Evolutionary conservation across 2,113 vertebrate species (phyloP).

Genomic region (Apus apus): DNA sequence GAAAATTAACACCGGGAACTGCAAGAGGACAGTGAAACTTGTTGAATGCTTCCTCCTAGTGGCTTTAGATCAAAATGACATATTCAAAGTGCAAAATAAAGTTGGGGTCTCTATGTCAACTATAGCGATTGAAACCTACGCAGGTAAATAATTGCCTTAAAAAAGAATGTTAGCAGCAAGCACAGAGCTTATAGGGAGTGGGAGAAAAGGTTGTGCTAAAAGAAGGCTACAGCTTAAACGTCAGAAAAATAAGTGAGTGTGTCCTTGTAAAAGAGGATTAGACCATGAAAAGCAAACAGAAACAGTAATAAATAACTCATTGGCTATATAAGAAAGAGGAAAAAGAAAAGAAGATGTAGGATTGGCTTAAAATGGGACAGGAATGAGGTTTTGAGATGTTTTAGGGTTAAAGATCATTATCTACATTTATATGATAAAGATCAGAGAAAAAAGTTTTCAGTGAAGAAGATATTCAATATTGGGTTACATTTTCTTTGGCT

Average conservation of each 20-base stretch:
- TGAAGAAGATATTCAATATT: background rate
- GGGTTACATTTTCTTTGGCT: background rate
- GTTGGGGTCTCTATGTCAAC: fast-evolving
- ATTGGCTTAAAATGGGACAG: background rate
- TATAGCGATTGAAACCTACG: background rate
- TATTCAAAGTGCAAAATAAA: background rate
- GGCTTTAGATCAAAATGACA: slow-evolving; percentile 44
- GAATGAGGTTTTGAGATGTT: background rate
- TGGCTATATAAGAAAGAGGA: background rate
- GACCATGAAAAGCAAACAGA: background rate
- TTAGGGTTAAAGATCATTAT: background rate
- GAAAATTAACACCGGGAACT: background rate
- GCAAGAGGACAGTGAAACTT: slow-evolving; percentile 9
- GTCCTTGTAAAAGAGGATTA: background rate
- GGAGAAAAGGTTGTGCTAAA: background rate
- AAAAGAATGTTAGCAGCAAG: background rate
- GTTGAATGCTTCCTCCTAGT: slow-evolving; percentile 70
- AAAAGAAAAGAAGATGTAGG: background rate
- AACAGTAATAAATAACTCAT: background rate
- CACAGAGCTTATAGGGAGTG: background rate
- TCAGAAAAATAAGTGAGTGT: background rate
- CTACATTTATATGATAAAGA: background rate
- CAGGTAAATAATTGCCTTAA: background rate
- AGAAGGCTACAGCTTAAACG: background rate
- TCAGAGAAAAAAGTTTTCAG: background rate